Base-by-base conservation (phyloP, 2,888 invertebrate genomes). In the Synergus umbraculus region DNA sequence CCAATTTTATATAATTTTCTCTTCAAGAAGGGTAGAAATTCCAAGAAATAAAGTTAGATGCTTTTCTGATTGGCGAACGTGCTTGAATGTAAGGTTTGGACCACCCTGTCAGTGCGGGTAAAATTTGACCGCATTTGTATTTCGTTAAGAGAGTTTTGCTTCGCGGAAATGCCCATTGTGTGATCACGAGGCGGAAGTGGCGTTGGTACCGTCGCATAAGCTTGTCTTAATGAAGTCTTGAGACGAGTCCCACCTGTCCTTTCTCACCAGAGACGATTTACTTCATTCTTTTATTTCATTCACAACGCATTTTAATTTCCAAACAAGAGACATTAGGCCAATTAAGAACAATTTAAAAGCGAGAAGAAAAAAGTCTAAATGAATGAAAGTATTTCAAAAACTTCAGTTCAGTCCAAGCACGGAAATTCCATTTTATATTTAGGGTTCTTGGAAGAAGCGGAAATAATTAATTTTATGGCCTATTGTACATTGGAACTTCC, bases 211-310 rank as follows among this genome's bases (percentile, higher is more conserved):
- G 78, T 73, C 44, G 77, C 80, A 77, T 80, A 78, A 80, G 76
- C 64, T 44, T 46, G 76, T 66, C 67, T 78, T 80, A 80, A 80
- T 80, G 66, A 76, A 78, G 78, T 78, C 63, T 64, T 69, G 49
- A 65, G 44, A 80, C 80, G 78, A 44, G 65, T 58, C 66, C 76
- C 78, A 80, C 80, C 80, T 80, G 80, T 78, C 80, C 76, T 78
- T 80, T 80, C 60, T 80, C 46, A 43, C 63, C 73, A 54, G 54
- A 54, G 49, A 73, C 73, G 49, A 73, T 73, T 73, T 69, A 22
- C 9, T 49, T 54, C 73, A 54, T 54, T 69, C 69, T 69, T 73
- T 73, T 73, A 73, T 73, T 73, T 73, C 29, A 73, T 73, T 73
- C 49, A 73, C n/a, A 73, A 73, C 29, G 29, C 49, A 54, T 49